Conservation (phyloP, 1,140 invertebrate species). For the Hylaeus volcanicus region DNA sequence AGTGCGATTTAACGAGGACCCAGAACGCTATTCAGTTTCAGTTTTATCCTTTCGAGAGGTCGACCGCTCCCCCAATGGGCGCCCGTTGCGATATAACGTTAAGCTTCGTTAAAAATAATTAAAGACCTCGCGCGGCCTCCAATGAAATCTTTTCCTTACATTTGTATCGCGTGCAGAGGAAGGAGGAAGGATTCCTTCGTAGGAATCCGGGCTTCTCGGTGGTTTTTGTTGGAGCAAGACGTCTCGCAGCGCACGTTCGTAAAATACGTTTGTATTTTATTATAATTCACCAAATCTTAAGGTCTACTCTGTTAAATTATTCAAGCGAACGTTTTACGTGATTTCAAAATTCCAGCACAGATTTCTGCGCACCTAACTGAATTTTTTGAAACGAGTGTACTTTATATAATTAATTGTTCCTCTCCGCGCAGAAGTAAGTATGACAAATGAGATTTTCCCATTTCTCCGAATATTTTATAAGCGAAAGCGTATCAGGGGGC, state of each 20-base stretch:
- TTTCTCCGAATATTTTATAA: constrained; percentile 23
- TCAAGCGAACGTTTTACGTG: too few relatives aligned
- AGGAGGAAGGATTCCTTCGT: not conserved
- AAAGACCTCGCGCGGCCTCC: not conserved
- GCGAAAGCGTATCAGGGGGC: constrained; percentile 33
- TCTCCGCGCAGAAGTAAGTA: too few relatives aligned
- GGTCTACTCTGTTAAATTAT: too few relatives aligned
- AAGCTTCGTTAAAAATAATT: constrained; percentile 36
- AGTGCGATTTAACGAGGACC: constrained; percentile 42
- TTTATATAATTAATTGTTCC: too few relatives aligned
- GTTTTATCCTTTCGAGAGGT: not conserved
- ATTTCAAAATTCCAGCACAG: too few relatives aligned
- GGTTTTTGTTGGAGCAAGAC: too few relatives aligned
- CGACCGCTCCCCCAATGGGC: not conserved
- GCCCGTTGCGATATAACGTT: not conserved
- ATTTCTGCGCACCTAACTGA: too few relatives aligned
- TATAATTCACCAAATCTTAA: too few relatives aligned
- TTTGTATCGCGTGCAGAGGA: not conserved
- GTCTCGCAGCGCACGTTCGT: too few relatives aligned
- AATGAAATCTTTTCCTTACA: not conserved
- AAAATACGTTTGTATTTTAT: too few relatives aligned
- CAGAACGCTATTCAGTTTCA: not conserved
- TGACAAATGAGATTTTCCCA: not conserved
- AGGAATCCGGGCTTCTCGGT: not conserved
- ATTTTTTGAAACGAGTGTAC: too few relatives aligned